Conservation (phyloP, 2,797 vertebrate genomes). For the Pangasius djambal region DNA sequence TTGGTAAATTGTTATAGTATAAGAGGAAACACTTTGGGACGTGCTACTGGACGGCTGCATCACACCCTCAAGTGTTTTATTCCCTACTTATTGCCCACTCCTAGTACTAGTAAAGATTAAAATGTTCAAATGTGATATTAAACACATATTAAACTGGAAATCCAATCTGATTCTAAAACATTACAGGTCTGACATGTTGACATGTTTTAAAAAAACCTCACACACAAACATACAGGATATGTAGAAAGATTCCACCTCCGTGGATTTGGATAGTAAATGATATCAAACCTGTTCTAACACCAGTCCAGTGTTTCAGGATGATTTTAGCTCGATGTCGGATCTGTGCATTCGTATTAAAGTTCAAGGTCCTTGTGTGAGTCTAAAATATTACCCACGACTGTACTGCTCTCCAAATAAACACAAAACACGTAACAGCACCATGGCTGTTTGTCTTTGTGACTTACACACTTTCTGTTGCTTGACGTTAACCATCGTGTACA, state of each 20-base stretch:
- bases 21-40: background rate
- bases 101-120: background rate
- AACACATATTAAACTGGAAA: background rate
- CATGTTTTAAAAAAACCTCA: background rate
- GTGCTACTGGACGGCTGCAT: too few species aligned
- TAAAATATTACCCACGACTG: slow-evolving; percentile 20
- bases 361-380: background rate
- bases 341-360: background rate
- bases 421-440: background rate
- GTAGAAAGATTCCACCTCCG: background rate
- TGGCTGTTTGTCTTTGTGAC: slow-evolving; percentile 14
- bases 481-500: slow-evolving; percentile 10
- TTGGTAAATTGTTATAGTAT: too few species aligned
- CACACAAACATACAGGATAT: background rate
- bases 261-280: background rate
- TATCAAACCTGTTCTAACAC: background rate
- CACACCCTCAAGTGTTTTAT: background rate
- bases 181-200: background rate
- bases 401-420: slow-evolving; percentile 18
- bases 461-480: slow-evolving; percentile 32
- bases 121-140: background rate
- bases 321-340: background rate
- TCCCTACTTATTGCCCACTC: background rate
- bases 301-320: background rate
- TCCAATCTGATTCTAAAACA: background rate